These are phyloP conservation scores for Leptodactylus fallax DNA, from an alignment of 2,797 vertebrate genomes.

Conservation along the genomic window DNA sequence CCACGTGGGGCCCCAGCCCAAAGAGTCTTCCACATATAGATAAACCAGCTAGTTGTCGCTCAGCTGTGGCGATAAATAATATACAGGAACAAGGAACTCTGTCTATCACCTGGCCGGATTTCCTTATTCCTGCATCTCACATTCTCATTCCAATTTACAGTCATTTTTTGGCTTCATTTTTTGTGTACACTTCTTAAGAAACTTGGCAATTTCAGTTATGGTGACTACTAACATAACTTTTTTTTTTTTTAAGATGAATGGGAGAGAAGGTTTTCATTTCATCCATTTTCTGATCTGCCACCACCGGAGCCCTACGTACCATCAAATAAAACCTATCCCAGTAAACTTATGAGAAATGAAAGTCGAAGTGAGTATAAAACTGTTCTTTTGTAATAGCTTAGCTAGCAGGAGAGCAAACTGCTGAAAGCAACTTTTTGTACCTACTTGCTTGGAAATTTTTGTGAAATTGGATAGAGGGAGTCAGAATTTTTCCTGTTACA, in stretches of 20 bases:
- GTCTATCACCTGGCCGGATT: no score
- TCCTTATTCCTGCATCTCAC: no score
- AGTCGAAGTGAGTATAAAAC: slow-evolving; percentile 81
- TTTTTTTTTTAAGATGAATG: slow-evolving; percentile 84
- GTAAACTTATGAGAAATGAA: slow-evolving; percentile 87
- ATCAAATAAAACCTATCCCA: slow-evolving; percentile 90
- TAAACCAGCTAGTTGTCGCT: no score
- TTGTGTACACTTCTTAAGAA: no score
- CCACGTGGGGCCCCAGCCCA: no score
- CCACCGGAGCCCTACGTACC: slow-evolving; percentile 90
- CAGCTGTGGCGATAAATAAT: no score
- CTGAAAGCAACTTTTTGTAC: background rate
- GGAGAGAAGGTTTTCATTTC: slow-evolving; percentile 93
- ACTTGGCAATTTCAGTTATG: no score
- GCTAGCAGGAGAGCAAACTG: background rate
- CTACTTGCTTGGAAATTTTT: background rate
- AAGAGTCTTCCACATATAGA: no score
- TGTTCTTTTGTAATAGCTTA: background rate
- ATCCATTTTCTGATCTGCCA: slow-evolving; percentile 91
- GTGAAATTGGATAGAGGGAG: background rate
- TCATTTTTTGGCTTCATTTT: no score
- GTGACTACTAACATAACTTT: background rate
- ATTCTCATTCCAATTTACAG: no score
- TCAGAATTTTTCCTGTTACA: background rate
- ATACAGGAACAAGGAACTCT: no score